Base-by-base conservation (phyloP, 2,888 invertebrate genomes). In the Ceramica pisi region DNA sequence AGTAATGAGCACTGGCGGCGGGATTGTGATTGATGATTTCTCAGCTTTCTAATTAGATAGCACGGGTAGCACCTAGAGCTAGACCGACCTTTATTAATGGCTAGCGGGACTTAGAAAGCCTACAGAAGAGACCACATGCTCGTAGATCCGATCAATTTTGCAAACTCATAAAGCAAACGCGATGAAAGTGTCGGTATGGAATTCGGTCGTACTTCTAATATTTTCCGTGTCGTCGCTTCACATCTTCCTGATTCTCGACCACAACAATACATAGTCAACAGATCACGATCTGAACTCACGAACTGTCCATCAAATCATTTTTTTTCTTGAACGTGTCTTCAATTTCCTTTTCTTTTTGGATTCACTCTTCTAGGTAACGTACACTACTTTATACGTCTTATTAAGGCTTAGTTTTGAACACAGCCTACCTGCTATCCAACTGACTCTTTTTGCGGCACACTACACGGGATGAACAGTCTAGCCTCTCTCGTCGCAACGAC, bases 11-110 rank as follows among this genome's bases (percentile, higher is more conserved):
- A 56, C 65, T 48, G 31, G 31, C 60, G 14, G 19, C n/a, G 53
- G 50, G 57, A 59, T 26, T 56, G 35, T 48, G 53, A 75, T 38
- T 46, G 68, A 67, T 50, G 55, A 59, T 61, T 59, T 68, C 31
- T 31, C 69, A 64, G 71, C 63, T 71, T 67, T 77, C 65, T 67
- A 61, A 76, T 71, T 51, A 50, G 46, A 76, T 76, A 74, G 67
- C 71, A 59, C 64, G n/a, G 63, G 67, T 23, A 64, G 64, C 53
- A 57, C 53, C 62, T 51, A 46, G 6, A 41, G 41, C 31, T 35
- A 10, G 2, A 63, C 41, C 46, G n/a, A 50, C 63, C 46, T 12
- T 55, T 57, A 68, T 71, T 44, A 61, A 66, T 57, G 69, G 23
- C 31, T 12, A 64, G 23, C 31, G 31, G 6, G 41, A 41, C n/a